Evolutionary conservation across 37 sponge, comb jelly and placozoan genomes (phyloP).

Genomic region (Eunapius fragilis): DNA sequence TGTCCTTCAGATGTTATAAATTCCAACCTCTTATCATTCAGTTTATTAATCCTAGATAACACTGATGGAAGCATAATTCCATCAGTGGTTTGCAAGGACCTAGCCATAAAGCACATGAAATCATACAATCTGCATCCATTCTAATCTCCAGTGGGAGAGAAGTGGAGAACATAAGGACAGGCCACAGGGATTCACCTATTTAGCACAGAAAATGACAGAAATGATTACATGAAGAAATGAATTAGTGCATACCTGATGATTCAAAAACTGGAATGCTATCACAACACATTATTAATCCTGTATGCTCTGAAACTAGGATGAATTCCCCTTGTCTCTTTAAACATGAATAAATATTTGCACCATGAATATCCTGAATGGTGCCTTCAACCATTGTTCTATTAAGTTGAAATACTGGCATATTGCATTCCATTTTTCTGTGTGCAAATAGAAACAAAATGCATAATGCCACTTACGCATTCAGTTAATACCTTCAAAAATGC

Average conservation of each 20-base stretch:
- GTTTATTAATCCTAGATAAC: background rate
- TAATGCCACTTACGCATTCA: background rate
- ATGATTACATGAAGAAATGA: background rate
- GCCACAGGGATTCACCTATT: background rate
- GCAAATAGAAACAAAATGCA: background rate
- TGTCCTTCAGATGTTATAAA: too few relatives aligned
- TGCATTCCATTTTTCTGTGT: background rate
- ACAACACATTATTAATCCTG: background rate
- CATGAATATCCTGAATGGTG: background rate
- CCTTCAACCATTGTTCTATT: background rate
- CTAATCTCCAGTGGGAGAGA: background rate
- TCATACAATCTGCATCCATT: background rate
- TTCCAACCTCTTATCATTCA: too few relatives aligned
- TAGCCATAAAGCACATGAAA: background rate
- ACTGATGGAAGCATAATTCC: slow-evolving; percentile 1
- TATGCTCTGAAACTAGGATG: background rate
- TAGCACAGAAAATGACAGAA: background rate
- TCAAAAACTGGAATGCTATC: background rate
- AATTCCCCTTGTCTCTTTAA: background rate
- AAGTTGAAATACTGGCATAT: background rate
- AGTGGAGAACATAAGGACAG: background rate
- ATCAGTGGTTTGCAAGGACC: slow-evolving; percentile 9
- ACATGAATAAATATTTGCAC: background rate
- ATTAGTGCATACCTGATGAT: background rate
- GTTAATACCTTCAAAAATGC: background rate